Evolutionary conservation across 2,113 vertebrate species (phyloP).

Genomic region (Lonchura striata): DNA sequence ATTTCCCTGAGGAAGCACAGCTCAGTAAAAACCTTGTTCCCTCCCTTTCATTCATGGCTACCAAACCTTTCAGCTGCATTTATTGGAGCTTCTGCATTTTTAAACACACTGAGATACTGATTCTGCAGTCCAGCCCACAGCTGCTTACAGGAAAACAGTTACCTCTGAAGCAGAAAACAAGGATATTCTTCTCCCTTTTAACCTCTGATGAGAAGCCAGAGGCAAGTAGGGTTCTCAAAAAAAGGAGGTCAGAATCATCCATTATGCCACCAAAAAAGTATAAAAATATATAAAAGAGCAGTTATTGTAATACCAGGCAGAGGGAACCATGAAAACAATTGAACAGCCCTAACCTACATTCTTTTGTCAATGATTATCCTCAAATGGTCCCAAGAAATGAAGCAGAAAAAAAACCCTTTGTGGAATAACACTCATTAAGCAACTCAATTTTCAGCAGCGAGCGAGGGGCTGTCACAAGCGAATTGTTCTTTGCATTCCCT

Average conservation of each 20-base stretch:
- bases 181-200: neutral
- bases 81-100: slow-evolving; percentile 10
- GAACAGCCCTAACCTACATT: neutral
- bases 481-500: neutral
- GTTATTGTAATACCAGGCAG: neutral
- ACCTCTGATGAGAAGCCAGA: neutral
- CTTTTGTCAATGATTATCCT: slow-evolving; percentile 11
- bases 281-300: neutral
- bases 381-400: slow-evolving; percentile 34
- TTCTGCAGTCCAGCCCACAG: neutral
- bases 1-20: neutral
- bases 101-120: slow-evolving; percentile 8
- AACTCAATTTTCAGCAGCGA: neutral
- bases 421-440: slow-evolving; percentile 23
- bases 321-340: neutral
- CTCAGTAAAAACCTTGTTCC: neutral
- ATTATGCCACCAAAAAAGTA: neutral
- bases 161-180: slow-evolving; percentile 30
- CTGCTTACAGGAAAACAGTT: neutral
- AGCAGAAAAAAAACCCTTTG: slow-evolving; percentile 27
- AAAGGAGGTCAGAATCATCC: neutral
- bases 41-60: neutral
- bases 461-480: neutral
- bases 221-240: neutral
- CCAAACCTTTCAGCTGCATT: neutral